Percentiles rank a stretch among this genome's conserved stretches.
Conservation (phyloP, 2,888 invertebrate species). For the Onchidella celtica region DNA sequence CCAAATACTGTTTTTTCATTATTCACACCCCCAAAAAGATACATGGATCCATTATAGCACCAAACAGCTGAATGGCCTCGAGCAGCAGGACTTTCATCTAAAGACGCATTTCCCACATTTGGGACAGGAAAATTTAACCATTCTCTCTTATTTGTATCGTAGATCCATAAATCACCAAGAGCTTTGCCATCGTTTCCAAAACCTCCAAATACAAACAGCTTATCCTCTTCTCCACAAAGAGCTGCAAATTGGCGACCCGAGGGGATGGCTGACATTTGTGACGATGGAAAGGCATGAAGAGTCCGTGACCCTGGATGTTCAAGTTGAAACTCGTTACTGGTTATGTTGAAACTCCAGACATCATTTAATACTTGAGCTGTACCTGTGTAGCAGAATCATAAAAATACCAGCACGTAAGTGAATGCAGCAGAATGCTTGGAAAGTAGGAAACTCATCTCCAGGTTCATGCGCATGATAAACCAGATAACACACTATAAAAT, state of each 20-base stretch:
- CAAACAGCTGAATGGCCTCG: constrained; percentile 67
- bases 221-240: constrained; percentile 62
- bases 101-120: neutral
- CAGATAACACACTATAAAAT: no score
- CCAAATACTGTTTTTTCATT: constrained; percentile 56
- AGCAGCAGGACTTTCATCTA: neutral
- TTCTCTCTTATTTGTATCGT: constrained; percentile 53
- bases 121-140: neutral
- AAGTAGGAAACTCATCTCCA: no score
- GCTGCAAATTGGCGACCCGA: constrained; percentile 61
- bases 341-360: constrained; percentile 63
- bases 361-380: constrained; percentile 63
- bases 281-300: constrained; percentile 3
- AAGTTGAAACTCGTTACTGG: constrained; percentile 57
- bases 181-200: constrained; percentile 57
- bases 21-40: constrained; percentile 67
- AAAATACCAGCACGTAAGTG: no score
- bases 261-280: constrained; percentile 47
- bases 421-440: no score
- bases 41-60: constrained; percentile 62
- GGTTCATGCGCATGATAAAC: no score
- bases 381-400: constrained; percentile 37
- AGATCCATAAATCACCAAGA: constrained; percentile 71
- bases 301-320: constrained; percentile 58
- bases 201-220: constrained; percentile 71